phyloP scores from a whole-genome alignment of 2,888 invertebrate genomes.

The Neoascia interrupta region DNA sequence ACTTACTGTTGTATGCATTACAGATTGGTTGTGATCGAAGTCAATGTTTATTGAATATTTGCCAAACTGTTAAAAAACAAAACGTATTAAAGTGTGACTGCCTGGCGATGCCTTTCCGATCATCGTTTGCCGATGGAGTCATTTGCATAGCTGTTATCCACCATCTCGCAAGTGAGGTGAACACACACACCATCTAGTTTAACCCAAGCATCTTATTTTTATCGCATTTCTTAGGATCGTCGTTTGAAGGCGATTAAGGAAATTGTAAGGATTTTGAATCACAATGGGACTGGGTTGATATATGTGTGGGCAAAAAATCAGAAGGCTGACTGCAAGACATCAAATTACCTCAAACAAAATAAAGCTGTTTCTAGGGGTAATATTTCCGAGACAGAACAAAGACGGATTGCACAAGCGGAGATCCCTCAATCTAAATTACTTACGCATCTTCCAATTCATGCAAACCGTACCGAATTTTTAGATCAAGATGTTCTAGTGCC shows the following conservation, averaged over 20 bases:
- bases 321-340: slow-evolving; percentile 83
- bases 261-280: slow-evolving; percentile 86
- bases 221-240: slow-evolving; percentile 81
- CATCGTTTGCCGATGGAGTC: slow-evolving; percentile 87
- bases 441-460: slow-evolving; percentile 86
- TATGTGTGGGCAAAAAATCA: slow-evolving; percentile 99
- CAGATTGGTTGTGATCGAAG: slow-evolving; percentile 92
- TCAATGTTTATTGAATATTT: slow-evolving; percentile 84
- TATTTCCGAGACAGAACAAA: slow-evolving; percentile 78
- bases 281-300: slow-evolving; percentile 88
- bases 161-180: slow-evolving; percentile 90
- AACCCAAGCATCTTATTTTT: not conserved
- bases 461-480: slow-evolving; percentile 93
- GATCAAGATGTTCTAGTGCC: slow-evolving; percentile 96
- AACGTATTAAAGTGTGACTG: slow-evolving; percentile 89
- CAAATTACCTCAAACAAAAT: slow-evolving; percentile 86
- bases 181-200: slow-evolving; percentile 33
- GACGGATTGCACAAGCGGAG: slow-evolving; percentile 72
- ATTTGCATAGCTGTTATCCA: slow-evolving; percentile 98
- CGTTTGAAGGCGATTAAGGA: slow-evolving; percentile 87
- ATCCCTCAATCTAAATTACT: slow-evolving; percentile 57
- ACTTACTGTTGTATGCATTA: too few relatives aligned
- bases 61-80: slow-evolving; percentile 82
- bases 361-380: slow-evolving; percentile 80
- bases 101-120: slow-evolving; percentile 85